Percentiles rank a stretch among this genome's conserved stretches.
These are phyloP conservation scores for Acronicta alni DNA, from an alignment of 2,888 invertebrate species.

Conservation along the genomic window DNA sequence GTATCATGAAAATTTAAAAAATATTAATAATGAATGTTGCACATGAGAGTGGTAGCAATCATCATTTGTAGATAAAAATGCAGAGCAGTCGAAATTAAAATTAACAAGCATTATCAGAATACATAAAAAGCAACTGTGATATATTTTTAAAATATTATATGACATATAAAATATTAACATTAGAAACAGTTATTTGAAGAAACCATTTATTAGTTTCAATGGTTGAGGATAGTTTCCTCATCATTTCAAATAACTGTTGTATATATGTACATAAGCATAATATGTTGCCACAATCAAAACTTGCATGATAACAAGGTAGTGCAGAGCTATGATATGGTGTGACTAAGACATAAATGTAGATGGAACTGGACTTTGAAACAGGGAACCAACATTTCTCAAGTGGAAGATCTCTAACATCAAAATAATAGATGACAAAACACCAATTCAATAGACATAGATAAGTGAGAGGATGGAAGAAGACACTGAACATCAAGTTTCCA, in stretches of 20 bases:
- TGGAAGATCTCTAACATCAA: slow-evolving; percentile 63
- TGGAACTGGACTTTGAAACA: slow-evolving; percentile 50
- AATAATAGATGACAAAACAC: slow-evolving; percentile 56
- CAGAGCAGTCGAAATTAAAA: slow-evolving; percentile 80
- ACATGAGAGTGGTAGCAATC: slow-evolving; percentile 63
- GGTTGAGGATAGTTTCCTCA: slow-evolving; percentile 9
- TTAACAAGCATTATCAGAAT: slow-evolving; percentile 66
- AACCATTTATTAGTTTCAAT: slow-evolving; percentile 18
- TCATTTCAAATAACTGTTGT: slow-evolving; percentile 47
- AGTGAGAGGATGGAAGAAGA: slow-evolving; percentile 70
- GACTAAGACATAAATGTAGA: slow-evolving; percentile 43
- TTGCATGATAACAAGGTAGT: slow-evolving; percentile 58
- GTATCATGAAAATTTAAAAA: slow-evolving; percentile 44
- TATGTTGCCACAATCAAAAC: slow-evolving; percentile 57
- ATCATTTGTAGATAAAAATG: slow-evolving; percentile 82
- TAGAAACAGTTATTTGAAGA: slow-evolving; percentile 43
- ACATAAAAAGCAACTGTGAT: slow-evolving; percentile 52
- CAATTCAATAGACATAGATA: slow-evolving; percentile 56
- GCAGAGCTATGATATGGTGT: slow-evolving; percentile 51
- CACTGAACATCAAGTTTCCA: slow-evolving; percentile 73
- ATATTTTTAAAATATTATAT: slow-evolving; percentile 29
- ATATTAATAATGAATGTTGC: slow-evolving; percentile 55
- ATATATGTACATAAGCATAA: slow-evolving; percentile 54
- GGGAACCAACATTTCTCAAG: slow-evolving; percentile 53
- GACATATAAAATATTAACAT: slow-evolving; percentile 31